Base-by-base conservation (phyloP, 2,113 vertebrate genomes). In the Nothoprocta pentlandii region DNA sequence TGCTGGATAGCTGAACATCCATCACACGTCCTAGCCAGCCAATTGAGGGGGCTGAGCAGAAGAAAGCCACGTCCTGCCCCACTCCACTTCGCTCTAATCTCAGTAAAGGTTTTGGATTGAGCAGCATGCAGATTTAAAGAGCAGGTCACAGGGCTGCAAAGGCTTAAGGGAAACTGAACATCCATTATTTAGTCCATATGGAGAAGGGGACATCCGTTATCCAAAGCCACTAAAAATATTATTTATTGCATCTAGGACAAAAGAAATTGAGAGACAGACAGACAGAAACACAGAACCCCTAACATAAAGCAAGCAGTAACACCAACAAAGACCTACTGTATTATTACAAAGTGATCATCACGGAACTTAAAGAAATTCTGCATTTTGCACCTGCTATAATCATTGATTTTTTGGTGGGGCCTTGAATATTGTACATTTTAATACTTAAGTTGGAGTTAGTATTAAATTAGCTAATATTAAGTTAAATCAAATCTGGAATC, bases 1-100 rank as follows among this genome's bases (percentile, higher is more conserved):
- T 85, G n/a, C n/a, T 30, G 62, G 79, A 47, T 41, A 36, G 54
- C 32, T 56, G 42, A 28, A 66, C 76, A 63, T 12, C 39, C 4
- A 39, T 13, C 2, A 1, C 5, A 8, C 16, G 30, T 44, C 26
- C 47, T 4, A 19, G 23, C 19, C 28, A 6, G 59, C 2, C 7
- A 34, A 16, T 6, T n/a, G 6, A 56, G 16, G 54, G 28, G 54
- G 28, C 16, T 56, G 54, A 56, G 54, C 28, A 56, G 28, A 56
- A 56, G 28, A 56, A 28, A 56, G 16, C 64, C 23, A 2, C 2
- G 2, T 16, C 34, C 21, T n/a, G 30, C 4, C 42, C 10, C 16
- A 7, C 25, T 61, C 26, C 5, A 66, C 11, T 3, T 10, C 56
- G 66, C 26, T 51, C 28, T 36, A 26, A 12, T 4, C 12, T 42